Percentiles rank a stretch among this genome's conserved stretches.
Conservation (phyloP, 1,140 invertebrate genomes). For the Mamestra configurata region DNA sequence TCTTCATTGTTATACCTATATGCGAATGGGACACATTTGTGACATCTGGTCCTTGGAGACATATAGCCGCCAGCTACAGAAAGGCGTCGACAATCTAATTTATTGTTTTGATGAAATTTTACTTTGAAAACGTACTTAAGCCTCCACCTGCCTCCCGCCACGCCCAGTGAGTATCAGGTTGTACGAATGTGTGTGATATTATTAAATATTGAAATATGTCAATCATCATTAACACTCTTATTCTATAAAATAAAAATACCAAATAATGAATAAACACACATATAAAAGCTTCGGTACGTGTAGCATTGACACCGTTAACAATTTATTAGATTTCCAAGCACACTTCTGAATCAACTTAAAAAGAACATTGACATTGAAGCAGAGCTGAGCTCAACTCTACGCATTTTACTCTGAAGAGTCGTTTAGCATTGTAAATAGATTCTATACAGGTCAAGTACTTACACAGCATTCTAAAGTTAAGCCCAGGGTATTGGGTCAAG, state of each 20-base stretch:
- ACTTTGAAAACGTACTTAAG: too few species aligned
- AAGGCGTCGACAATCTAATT: too few species aligned
- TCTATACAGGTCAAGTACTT: conserved; percentile 35
- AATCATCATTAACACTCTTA: neutral
- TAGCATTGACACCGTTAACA: neutral
- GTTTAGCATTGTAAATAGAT: conserved; percentile 31
- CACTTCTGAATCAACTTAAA: conserved; percentile 9
- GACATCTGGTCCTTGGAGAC: too few species aligned
- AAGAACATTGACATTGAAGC: conserved; percentile 37
- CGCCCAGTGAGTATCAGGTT: too few species aligned
- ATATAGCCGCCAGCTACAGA: too few species aligned
- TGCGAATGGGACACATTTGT: too few species aligned
- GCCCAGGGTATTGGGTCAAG: conserved; percentile 35
- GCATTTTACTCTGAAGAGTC: conserved; percentile 33
- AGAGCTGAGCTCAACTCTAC: neutral
- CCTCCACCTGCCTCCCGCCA: too few species aligned
- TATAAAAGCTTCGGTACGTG: neutral
- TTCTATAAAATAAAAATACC: neutral
- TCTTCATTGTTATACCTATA: neutral
- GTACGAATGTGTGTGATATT: too few species aligned
- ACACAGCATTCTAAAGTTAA: conserved; percentile 23
- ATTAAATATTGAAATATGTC: too few species aligned
- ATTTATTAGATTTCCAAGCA: conserved; percentile 1
- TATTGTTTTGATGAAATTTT: too few species aligned
- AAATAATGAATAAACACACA: too few species aligned